Evolutionary conservation across 2,888 invertebrate species (phyloP).

Genomic region (Dastarcus helophoroides): DNA sequence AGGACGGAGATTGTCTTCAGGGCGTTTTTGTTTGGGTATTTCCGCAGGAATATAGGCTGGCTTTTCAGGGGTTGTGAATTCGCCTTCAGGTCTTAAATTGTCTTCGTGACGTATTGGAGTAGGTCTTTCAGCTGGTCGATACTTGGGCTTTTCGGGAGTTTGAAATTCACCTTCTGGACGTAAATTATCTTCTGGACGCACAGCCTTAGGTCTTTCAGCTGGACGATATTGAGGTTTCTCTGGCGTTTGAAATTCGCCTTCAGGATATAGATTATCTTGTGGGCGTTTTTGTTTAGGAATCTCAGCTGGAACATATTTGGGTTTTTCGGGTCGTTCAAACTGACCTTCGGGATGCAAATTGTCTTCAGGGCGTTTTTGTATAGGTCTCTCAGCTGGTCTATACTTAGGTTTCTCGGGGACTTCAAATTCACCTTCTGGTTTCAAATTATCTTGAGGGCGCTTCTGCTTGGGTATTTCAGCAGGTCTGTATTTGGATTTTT

Average conservation of each 20-base stretch:
- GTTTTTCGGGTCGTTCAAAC: constrained; percentile 36
- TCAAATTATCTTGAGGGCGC: constrained; percentile 44
- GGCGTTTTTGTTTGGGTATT: constrained; percentile 23
- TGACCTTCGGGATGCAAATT: constrained; percentile 44
- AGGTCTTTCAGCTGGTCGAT: constrained; percentile 29
- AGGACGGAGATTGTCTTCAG: constrained; percentile 33
- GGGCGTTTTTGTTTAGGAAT: constrained; percentile 34
- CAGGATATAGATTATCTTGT: constrained; percentile 46
- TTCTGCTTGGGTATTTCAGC: constrained; percentile 32
- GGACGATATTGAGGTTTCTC: constrained; percentile 41
- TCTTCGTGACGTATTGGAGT: constrained; percentile 37
- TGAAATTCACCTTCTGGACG: constrained; percentile 39
- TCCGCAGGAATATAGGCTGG: constrained; percentile 30
- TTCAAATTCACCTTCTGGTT: constrained; percentile 45
- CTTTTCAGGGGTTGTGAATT: constrained; percentile 24
- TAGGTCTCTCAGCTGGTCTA: constrained; percentile 34
- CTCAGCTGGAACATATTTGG: constrained; percentile 27
- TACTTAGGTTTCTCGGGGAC: constrained; percentile 35
- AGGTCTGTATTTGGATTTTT: constrained; percentile 34
- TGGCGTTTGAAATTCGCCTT: constrained; percentile 39
- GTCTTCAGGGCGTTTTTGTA: constrained; percentile 38
- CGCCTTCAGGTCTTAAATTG: constrained; percentile 39
- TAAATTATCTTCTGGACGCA: constrained; percentile 21
- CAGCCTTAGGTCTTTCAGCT: constrained; percentile 27
- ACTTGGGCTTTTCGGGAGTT: constrained; percentile 25